A percentile compares a stretch with the other conserved stretches of the same genome.
Conservation (phyloP, 1,140 invertebrate genomes). For the Heliothis virescens region DNA sequence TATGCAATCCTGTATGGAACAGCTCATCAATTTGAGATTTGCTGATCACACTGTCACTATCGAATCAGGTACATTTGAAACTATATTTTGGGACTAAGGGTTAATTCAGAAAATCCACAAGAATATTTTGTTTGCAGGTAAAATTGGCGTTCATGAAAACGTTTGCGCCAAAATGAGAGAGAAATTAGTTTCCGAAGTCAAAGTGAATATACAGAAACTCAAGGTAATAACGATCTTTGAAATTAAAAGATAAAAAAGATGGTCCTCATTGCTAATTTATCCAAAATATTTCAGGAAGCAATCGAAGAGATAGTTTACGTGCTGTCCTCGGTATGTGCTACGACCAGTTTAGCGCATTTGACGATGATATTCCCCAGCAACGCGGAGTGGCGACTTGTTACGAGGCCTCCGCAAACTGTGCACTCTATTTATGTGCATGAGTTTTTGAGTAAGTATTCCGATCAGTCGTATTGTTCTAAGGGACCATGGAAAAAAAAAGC, state of each 20-base stretch:
- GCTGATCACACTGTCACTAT: constrained; percentile 87
- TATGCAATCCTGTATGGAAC: constrained; percentile 89
- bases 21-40: constrained; percentile 88
- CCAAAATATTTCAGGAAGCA: constrained; percentile 87
- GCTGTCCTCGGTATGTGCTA: constrained; percentile 90
- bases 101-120: neutral
- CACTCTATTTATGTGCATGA: constrained; percentile 86
- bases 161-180: constrained; percentile 91
- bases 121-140: constrained; percentile 65
- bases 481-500: too few species aligned
- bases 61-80: constrained; percentile 84
- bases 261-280: too few species aligned
- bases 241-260: too few species aligned
- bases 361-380: constrained; percentile 91
- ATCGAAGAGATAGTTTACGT: constrained; percentile 89
- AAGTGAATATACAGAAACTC: constrained; percentile 90
- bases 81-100: too few species aligned
- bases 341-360: constrained; percentile 91
- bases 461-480: neutral
- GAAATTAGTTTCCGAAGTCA: constrained; percentile 92
- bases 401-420: constrained; percentile 72
- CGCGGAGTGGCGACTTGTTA: constrained; percentile 87
- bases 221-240: constrained; percentile 85
- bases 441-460: constrained; percentile 87
- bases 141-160: constrained; percentile 83